Evolutionary conservation across 1,140 invertebrate genomes (phyloP).

Genomic region (Ostrea denselamellosa): DNA sequence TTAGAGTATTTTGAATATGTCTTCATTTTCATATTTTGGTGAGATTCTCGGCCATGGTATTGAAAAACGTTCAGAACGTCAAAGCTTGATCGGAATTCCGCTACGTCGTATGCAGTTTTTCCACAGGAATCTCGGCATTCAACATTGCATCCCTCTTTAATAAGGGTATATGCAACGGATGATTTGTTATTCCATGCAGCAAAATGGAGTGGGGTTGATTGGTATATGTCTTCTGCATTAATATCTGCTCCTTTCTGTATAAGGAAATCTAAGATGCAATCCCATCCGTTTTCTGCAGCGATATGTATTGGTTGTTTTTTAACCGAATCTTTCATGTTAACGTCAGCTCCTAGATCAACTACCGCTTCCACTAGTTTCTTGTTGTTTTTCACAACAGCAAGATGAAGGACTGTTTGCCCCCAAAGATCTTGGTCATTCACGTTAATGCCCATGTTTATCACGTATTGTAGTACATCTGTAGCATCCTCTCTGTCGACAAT

Average conservation of each 20-base stretch:
- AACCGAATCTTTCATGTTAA: not conserved
- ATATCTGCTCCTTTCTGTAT: conserved; percentile 33
- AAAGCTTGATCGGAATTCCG: not conserved
- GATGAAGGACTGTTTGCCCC: conserved; percentile 39
- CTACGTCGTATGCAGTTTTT: conserved; percentile 18
- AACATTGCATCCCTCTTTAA: conserved; percentile 3
- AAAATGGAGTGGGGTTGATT: conserved; percentile 45
- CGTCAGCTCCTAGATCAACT: not conserved
- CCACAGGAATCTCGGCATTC: conserved; percentile 3
- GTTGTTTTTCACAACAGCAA: conserved; percentile 39
- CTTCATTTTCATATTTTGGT: not conserved
- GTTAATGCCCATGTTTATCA: conserved; percentile 31
- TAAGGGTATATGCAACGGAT: conserved; percentile 20
- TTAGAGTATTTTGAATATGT: conserved; percentile 39
- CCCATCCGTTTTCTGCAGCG: conserved; percentile 30
- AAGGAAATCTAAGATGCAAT: not conserved
- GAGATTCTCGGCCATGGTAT: not conserved
- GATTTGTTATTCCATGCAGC: conserved; percentile 33
- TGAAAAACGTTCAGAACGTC: conserved; percentile 2
- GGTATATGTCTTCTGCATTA: conserved; percentile 13
- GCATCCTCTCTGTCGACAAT: not conserved
- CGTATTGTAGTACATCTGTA: not conserved
- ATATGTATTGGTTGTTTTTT: conserved; percentile 18
- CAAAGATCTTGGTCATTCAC: conserved; percentile 17
- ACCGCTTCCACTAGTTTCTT: conserved; percentile 6